phyloP scores from a whole-genome alignment of 2,888 invertebrate species.

The Dryobotodes eremita region DNA sequence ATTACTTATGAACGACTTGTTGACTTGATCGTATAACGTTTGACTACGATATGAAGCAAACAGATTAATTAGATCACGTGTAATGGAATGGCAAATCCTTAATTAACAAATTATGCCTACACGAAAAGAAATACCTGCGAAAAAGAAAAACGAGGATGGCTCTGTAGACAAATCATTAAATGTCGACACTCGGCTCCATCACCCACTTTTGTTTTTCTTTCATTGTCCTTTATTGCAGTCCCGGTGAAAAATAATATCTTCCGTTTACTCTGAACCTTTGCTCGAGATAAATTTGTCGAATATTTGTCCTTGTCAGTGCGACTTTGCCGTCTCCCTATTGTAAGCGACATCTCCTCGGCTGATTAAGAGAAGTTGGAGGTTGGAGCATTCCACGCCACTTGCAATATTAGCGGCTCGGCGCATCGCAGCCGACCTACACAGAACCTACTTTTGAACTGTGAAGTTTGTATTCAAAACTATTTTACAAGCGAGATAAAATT shows the following conservation, averaged over 20 bases:
- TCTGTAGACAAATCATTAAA: constrained; percentile 53
- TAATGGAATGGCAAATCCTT: constrained; percentile 33
- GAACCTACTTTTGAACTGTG: constrained; percentile 50
- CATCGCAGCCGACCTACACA: constrained; percentile 52
- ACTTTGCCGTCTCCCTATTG: constrained; percentile 61
- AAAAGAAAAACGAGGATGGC: neutral
- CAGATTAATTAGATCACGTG: constrained; percentile 31
- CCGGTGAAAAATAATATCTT: constrained; percentile 56
- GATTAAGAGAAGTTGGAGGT: constrained; percentile 72
- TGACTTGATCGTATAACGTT: constrained; percentile 49
- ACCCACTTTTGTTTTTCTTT: constrained; percentile 54
- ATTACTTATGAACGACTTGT: constrained; percentile 50
- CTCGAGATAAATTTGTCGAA: constrained; percentile 61
- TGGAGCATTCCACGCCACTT: constrained; percentile 68
- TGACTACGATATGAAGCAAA: constrained; percentile 49
- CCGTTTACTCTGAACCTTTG: constrained; percentile 56
- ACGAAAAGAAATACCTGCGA: constrained; percentile 29
- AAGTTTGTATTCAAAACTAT: constrained; percentile 53
- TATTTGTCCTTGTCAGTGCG: constrained; percentile 62
- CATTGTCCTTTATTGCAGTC: constrained; percentile 53
- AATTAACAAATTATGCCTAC: constrained; percentile 27
- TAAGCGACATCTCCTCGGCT: constrained; percentile 66
- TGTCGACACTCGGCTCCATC: constrained; percentile 38
- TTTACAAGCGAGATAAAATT: constrained; percentile 53
- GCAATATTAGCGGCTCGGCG: constrained; percentile 69